Evolutionary conservation across 2,888 invertebrate species (phyloP), one percentile per base, ranked within the genome.

Genomic region (Baccha elongata): DNA sequence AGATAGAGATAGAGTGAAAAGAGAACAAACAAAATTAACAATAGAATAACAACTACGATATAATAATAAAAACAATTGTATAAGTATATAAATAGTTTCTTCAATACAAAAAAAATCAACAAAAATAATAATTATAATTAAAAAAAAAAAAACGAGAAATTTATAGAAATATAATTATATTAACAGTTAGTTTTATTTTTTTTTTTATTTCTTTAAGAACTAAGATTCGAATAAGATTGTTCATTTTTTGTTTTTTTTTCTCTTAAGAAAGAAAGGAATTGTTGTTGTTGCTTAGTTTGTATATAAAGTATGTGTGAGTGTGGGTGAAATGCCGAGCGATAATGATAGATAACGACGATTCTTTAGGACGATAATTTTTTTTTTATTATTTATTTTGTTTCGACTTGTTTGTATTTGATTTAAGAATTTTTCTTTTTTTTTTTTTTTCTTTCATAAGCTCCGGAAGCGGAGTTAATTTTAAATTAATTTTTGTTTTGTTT

Each of bases 161-260:
- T 13, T 52, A 13, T 53, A 69, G 68, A 55, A 69, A 68, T 68
- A 55, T 68, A 67, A 67, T 42, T 53, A 42, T 53, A 48, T 80
- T 46, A 42, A 72, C 46, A 67, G 71, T 67, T 50, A 21, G 21
- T 26, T 50, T 23, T 52, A 15, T 6, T 50, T 40, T 40, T 2
- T 15, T 29, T 60, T 26, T 11, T 26, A 13, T 62, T 37, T 48
- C 21, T 48, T 65, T 64, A 46, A 75, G 29, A 81, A 81, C 81
- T 75, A 81, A 75, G 75, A 81, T 81, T 81, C 81, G 81, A 81
- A 81, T 81, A 71, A 81, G 75, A 81, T 81, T 81, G 81, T 71
- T 81, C 71, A 55, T 71, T 52, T 65, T 64, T 42, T 29, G n/a
- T 23, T 48, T 60, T 23, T 11, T 52, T 23, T 40, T 40, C 15